Evolutionary conservation across 2,113 vertebrate genomes (phyloP), one percentile per base, ranked within the genome.

Genomic region (Columba livia): DNA sequence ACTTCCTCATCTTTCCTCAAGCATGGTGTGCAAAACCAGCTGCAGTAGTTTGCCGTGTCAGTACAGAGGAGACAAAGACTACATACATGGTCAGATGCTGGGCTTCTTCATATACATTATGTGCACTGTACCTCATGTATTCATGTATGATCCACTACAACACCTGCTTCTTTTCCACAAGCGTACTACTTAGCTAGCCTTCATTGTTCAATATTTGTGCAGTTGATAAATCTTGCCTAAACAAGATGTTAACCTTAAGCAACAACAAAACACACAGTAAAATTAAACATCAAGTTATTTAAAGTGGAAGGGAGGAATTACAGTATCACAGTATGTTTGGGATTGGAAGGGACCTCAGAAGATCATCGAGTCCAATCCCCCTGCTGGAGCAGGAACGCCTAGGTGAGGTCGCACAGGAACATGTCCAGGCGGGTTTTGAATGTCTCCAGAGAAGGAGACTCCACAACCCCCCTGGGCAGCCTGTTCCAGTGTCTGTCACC

Each of bases 71-170:
- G 19, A 40, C 23, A 66, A 90, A 56, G 25, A 48, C 15, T 20
- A 12, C 1, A 1, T 20, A 12, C 1, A 1, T 12, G 21, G 47
- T 75, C 83, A 65, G 17, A 24, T 11, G 24, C 47, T 13, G 13
- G 21, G 67, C 42, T 69, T 64, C 74, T 88, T 47, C 69, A 18
- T 6, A 48, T 2, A 15, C 6, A 18, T 36, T 67, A 53, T 54
- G 69, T 44, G 56, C 38, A 72, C 1, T 69, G 54, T 28, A 73
- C 78, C 44, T 81, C 79, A 20, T 5, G 54, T 21, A 28, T 11
- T 38, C 38, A 38, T 38, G 38, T 34, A 73, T 38, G 65, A 93
- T 47, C 26, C 38, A 25, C 64, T 77, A 11, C 28, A 34, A 56
- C 14, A 67, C 16, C 48, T 64, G 23, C 51, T 75, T n/a, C 58